Conservation (phyloP, 2,888 invertebrate species). For the Melanotus villosus region DNA sequence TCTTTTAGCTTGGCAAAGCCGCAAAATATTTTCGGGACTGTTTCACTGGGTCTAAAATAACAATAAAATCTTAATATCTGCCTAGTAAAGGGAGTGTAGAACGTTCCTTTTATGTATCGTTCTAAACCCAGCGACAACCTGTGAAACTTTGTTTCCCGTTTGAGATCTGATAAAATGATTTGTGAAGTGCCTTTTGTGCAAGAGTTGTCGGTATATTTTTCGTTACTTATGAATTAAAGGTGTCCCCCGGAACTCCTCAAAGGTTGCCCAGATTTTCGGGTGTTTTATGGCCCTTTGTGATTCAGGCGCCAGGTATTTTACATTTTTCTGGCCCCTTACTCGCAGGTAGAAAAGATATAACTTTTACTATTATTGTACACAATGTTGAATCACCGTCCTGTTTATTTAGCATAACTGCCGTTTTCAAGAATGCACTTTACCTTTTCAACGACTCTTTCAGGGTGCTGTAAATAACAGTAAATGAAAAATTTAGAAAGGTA, state of each 20-base stretch:
- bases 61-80: constrained; percentile 13
- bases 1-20: not conserved
- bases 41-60: not conserved
- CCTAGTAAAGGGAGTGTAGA: not conserved
- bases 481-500: constrained; percentile 3
- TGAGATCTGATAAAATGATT: constrained; percentile 50
- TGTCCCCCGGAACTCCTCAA: constrained; percentile 33
- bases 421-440: constrained; percentile 16
- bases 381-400: constrained; percentile 36
- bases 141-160: constrained; percentile 39
- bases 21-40: not conserved
- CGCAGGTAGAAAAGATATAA: constrained; percentile 41
- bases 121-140: constrained; percentile 26
- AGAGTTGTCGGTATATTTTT: constrained; percentile 29
- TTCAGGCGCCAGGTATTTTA: constrained; percentile 53
- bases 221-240: constrained; percentile 37
- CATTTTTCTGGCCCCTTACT: constrained; percentile 36
- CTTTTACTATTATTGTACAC: constrained; percentile 42
- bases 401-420: constrained; percentile 36
- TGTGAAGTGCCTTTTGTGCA: constrained; percentile 44
- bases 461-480: constrained; percentile 18
- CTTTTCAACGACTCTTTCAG: constrained; percentile 1
- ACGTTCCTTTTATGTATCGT: constrained; percentile 25
- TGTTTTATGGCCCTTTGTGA: constrained; percentile 51
- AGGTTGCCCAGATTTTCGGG: constrained; percentile 35